These are phyloP conservation scores for Drosophila mulleri DNA, from an alignment of 2,888 invertebrate genomes.

Conservation along the genomic window DNA sequence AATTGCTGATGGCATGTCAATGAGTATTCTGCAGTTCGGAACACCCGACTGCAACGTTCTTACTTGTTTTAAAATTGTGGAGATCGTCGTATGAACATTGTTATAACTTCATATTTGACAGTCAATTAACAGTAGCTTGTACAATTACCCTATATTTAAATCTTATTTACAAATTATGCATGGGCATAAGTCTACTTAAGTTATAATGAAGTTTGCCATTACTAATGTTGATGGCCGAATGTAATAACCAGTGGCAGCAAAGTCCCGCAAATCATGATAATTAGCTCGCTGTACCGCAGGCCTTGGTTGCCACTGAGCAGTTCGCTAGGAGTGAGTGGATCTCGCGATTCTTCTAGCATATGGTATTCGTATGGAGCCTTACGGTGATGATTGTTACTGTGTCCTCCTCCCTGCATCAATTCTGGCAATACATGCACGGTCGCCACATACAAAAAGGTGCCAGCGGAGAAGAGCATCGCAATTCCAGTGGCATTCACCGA, in stretches of 20 bases:
- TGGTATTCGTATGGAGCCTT: constrained; percentile 73
- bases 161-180: constrained; percentile 24
- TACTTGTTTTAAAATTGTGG: too few species aligned
- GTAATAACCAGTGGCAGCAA: constrained; percentile 95
- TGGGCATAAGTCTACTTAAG: constrained; percentile 10
- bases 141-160: constrained; percentile 1
- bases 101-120: background rate
- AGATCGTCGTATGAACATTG: too few species aligned
- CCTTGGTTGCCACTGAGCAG: constrained; percentile 81
- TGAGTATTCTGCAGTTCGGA: too few species aligned
- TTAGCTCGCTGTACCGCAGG: constrained; percentile 91
- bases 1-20: too few species aligned
- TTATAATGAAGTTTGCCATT: background rate
- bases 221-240: constrained; percentile 94
- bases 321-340: constrained; percentile 21
- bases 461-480: constrained; percentile 99
- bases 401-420: constrained; percentile 88
- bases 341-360: constrained; percentile 74
- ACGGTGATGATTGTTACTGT: constrained; percentile 83
- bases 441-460: constrained; percentile 99
- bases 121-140: constrained; percentile 14
- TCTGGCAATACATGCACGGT: constrained; percentile 99
- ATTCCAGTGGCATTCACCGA: constrained; percentile 97
- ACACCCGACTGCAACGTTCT: too few species aligned
- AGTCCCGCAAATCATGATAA: constrained; percentile 94